phyloP scores from a whole-genome alignment of 2,797 vertebrate genomes.

The Bovichtus variegatus region DNA sequence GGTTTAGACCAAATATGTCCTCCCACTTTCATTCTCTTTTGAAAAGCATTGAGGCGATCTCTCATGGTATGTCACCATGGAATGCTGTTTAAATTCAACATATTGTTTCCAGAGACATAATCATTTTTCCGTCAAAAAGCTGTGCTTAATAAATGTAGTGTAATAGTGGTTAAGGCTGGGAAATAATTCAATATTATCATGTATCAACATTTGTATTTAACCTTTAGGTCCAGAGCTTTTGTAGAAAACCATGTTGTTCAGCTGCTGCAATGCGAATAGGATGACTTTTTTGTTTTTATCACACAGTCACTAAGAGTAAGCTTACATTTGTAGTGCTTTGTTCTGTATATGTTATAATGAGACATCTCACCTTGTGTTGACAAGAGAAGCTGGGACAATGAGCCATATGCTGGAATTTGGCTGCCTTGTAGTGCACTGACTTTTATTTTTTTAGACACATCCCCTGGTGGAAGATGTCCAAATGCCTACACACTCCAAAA shows the following conservation, averaged over 20 bases:
- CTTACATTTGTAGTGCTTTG: slow-evolving; percentile 40
- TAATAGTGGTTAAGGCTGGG: neutral
- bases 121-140: neutral
- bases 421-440: slow-evolving; percentile 31
- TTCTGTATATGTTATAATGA: slow-evolving; percentile 45
- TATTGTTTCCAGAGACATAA: neutral
- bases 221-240: neutral
- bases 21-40: neutral
- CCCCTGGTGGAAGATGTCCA: slow-evolving; percentile 35
- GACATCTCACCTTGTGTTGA: slow-evolving; percentile 44
- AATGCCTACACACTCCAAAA: slow-evolving; percentile 49
- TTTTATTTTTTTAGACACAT: slow-evolving; percentile 29
- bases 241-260: neutral
- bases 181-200: too few relatives aligned
- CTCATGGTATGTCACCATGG: neutral
- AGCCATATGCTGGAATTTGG: slow-evolving; percentile 58
- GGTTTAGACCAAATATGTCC: neutral
- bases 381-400: slow-evolving; percentile 50
- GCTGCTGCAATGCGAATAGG: neutral
- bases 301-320: slow-evolving; percentile 3
- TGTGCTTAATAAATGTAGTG: too few relatives aligned
- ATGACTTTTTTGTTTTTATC: slow-evolving; percentile 14
- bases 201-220: too few relatives aligned
- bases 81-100: neutral
- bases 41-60: neutral